These are phyloP conservation scores for Belgica antarctica DNA, from an alignment of 2,888 invertebrate species.

Conservation along the genomic window DNA sequence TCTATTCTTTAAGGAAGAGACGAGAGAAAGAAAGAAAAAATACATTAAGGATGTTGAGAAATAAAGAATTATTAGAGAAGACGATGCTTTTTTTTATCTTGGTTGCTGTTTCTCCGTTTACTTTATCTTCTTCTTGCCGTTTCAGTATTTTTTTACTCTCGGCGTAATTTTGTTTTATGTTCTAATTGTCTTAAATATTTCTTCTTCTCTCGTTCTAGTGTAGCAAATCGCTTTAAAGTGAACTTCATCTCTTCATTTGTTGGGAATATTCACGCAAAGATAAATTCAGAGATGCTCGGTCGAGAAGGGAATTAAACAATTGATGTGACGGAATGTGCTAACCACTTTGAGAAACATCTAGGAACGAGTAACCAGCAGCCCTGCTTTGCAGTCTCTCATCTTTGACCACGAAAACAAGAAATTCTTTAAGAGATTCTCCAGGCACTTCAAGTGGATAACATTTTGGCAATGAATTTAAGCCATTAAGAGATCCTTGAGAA, in stretches of 20 bases:
- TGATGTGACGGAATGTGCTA: no score
- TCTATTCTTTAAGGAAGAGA: slow-evolving; percentile 4
- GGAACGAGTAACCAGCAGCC: no score
- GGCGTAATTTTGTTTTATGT: slow-evolving; percentile 27
- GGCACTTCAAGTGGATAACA: slow-evolving; percentile 23
- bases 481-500: slow-evolving; percentile 25
- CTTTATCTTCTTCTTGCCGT: background rate
- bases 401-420: slow-evolving; percentile 17
- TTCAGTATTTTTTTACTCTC: background rate
- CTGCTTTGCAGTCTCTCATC: background rate
- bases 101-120: background rate
- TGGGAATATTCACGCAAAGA: no score
- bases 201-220: no score
- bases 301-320: no score
- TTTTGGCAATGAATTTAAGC: slow-evolving; percentile 27
- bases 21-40: slow-evolving; percentile 41
- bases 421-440: background rate
- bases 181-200: slow-evolving; percentile 29
- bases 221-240: slow-evolving; percentile 12
- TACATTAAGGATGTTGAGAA: slow-evolving; percentile 43
- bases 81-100: slow-evolving; percentile 39
- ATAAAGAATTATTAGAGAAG: slow-evolving; percentile 43
- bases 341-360: no score
- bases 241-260: slow-evolving; percentile 1
- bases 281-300: no score